Evolutionary conservation across 2,113 vertebrate genomes (phyloP), one percentile per base, ranked within the genome.

Genomic region (Bostrychus sinensis): DNA sequence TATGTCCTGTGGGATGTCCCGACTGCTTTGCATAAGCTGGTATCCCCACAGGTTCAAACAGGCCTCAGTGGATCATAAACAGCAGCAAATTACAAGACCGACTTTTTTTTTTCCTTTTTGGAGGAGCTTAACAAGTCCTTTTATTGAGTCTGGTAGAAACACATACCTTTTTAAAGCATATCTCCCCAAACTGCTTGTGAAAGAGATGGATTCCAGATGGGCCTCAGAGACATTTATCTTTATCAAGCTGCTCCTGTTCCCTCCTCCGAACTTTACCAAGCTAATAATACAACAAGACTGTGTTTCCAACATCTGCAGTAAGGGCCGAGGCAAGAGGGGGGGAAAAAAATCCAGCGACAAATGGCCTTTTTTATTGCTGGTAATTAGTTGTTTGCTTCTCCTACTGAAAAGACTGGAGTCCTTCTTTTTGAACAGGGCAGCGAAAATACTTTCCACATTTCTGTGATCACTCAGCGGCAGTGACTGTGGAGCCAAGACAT

Each of bases 201-300:
- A 72, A 59, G 80, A 48, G 80, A 88, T 83, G 61, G 63, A 77
- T 72, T 82, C 82, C 84, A 87, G 86, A 80, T 85, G 81, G 50
- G 16, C 34, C 1, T 0, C 0, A 14, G 64, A 77, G 70, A 76
- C 82, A 62, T 86, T 75, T 20, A 25, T 85, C 86, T 86, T 82
- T 64, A 85, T 86, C 69, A 77, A 65, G 68, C 36, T 41, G 32
- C 30, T n/a, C 57, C 23, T 30, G 7, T 7, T n/a, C 41, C 17
- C 43, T 51, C 42, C 65, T 66, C 68, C 65, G 54, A 64, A 22
- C 77, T 63, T 34, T 62, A 3, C 62, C 20, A 51, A 45, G 55
- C 54, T 75, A 77, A 79, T 68, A 63, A 79, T 16, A 78, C 63
- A 54, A 77, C 66, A 17, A 32, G 32, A 19, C 48, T 32, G 9